These are phyloP conservation scores for Corapipo altera DNA, from an alignment of 2,113 vertebrate species.

Conservation along the genomic window DNA sequence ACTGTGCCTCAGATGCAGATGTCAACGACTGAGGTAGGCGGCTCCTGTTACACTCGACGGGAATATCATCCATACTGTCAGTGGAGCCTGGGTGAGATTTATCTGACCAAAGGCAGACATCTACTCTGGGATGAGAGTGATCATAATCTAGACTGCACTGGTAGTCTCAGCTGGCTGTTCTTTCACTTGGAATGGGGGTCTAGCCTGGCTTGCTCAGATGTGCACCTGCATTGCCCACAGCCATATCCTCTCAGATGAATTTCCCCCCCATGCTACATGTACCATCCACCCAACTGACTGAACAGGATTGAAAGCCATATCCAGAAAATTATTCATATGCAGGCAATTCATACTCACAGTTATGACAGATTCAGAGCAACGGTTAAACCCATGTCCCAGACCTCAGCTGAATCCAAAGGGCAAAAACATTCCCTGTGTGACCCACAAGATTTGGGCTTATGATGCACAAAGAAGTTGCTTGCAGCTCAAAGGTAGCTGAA, in stretches of 20 bases:
- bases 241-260: not conserved
- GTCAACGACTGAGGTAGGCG: fast-evolving
- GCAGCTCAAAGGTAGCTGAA: not conserved
- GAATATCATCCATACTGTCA: not conserved
- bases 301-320: not conserved
- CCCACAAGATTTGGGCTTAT: not conserved
- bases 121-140: not conserved
- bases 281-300: not conserved
- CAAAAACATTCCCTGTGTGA: not conserved
- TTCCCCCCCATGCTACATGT: not conserved
- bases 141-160: not conserved
- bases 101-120: not conserved
- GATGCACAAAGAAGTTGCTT: not conserved
- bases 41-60: fast-evolving
- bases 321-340: not conserved
- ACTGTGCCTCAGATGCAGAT: not conserved
- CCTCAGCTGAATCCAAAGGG: not conserved
- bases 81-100: not conserved
- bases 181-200: not conserved
- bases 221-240: not conserved
- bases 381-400: not conserved
- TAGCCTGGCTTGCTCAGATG: not conserved
- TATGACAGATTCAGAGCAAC: not conserved
- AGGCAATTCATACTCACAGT: not conserved
- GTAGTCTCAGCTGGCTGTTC: not conserved